These are phyloP conservation scores for Anticlea derivata DNA, from an alignment of 2,888 invertebrate genomes.

Conservation along the genomic window DNA sequence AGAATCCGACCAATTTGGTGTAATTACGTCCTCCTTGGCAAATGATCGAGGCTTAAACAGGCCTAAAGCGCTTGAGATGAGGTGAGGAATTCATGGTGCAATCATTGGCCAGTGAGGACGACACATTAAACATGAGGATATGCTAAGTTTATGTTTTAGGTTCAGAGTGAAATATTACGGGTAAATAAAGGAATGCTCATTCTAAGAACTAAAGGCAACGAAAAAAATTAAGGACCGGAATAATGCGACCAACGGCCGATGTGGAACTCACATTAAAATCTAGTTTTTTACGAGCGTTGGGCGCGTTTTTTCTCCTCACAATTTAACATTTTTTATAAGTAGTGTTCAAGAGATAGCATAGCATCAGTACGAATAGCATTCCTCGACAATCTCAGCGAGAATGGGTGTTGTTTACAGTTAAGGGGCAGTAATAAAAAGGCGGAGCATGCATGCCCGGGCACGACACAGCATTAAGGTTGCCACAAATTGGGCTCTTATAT, in stretches of 20 bases:
- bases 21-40: slow-evolving; percentile 8
- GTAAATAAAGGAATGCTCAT: slow-evolving; percentile 19
- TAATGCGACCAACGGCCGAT: slow-evolving; percentile 34
- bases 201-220: slow-evolving; percentile 24
- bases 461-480: slow-evolving; percentile 73
- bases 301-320: slow-evolving; percentile 40
- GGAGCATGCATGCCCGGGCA: slow-evolving; percentile 73
- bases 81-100: background rate
- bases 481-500: slow-evolving; percentile 80
- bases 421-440: slow-evolving; percentile 81
- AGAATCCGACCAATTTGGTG: slow-evolving; percentile 82
- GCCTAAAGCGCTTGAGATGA: background rate
- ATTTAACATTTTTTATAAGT: slow-evolving; percentile 30
- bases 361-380: slow-evolving; percentile 57
- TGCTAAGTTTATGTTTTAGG: slow-evolving; percentile 10
- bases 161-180: slow-evolving; percentile 13
- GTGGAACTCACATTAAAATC: slow-evolving; percentile 37
- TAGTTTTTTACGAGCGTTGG: slow-evolving; percentile 46
- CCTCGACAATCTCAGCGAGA: slow-evolving; percentile 58
- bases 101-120: slow-evolving; percentile 20
- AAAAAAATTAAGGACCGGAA: slow-evolving; percentile 30
- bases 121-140: slow-evolving; percentile 15
- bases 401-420: slow-evolving; percentile 82
- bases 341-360: slow-evolving; percentile 51
- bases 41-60: slow-evolving; percentile 3